phyloP scores from a whole-genome alignment of 1,140 invertebrate genomes.

The Lepidurus packardi region DNA sequence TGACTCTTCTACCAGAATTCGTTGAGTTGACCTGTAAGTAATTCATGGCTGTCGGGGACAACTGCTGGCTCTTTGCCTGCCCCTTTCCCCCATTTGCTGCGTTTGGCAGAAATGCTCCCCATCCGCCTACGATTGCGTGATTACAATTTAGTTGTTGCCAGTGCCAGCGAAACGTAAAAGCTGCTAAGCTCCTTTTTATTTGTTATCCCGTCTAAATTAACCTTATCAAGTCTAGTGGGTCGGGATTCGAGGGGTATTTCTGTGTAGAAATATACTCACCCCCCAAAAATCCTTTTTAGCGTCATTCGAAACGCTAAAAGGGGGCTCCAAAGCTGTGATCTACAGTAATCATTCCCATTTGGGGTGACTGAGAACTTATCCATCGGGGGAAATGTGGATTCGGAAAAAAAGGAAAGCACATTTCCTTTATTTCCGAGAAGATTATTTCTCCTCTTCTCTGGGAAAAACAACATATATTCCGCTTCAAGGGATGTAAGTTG shows the following conservation, averaged over 20 bases:
- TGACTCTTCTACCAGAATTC: neutral
- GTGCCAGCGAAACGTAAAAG: neutral
- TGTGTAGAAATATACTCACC: neutral
- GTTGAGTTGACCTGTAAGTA: neutral
- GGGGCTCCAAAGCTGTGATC: neutral
- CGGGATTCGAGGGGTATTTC: neutral
- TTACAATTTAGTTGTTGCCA: neutral
- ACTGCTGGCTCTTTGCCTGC: neutral
- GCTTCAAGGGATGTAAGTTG: neutral
- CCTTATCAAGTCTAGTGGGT: neutral
- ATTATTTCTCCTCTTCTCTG: neutral
- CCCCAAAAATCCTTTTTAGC: neutral
- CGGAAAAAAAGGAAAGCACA: neutral
- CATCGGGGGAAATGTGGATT: neutral
- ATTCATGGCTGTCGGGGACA: neutral
- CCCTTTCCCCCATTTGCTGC: neutral
- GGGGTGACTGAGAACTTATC: neutral
- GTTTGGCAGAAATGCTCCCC: constrained; percentile 1
- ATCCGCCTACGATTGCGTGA: neutral
- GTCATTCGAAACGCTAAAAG: neutral
- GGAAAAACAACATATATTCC: neutral
- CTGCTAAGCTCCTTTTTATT: neutral
- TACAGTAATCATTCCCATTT: neutral
- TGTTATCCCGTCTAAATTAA: neutral
- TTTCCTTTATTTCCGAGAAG: neutral